These are phyloP conservation scores for Meloidogyne floridensis DNA, from an alignment of 1,140 invertebrate genomes.

Conservation along the genomic window DNA sequence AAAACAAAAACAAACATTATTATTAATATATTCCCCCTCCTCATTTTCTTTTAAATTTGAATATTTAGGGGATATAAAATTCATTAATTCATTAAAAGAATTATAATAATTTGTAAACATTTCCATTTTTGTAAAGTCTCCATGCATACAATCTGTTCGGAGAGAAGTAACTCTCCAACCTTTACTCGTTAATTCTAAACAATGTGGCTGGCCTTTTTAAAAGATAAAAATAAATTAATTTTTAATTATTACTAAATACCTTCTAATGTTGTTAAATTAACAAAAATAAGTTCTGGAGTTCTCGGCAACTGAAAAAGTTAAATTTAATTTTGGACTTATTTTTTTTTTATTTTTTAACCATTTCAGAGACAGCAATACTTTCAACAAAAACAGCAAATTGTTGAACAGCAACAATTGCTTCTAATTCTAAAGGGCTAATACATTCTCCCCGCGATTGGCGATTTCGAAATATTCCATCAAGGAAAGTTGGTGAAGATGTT, in stretches of 20 bases:
- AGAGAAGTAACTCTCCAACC: constrained; percentile 63
- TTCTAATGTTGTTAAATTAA: constrained; percentile 64
- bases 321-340: background rate
- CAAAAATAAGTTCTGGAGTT: constrained; percentile 63
- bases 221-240: background rate
- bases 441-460: constrained; percentile 53
- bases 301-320: constrained; percentile 41
- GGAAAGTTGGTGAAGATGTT: background rate
- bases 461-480: constrained; percentile 1
- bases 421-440: constrained; percentile 55
- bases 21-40: background rate
- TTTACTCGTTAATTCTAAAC: constrained; percentile 61
- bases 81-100: constrained; percentile 57
- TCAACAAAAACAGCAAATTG: constrained; percentile 61
- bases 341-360: constrained; percentile 38
- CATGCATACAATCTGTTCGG: constrained; percentile 60
- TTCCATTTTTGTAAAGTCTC: constrained; percentile 63
- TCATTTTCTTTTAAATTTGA: constrained; percentile 53
- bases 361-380: constrained; percentile 62
- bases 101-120: constrained; percentile 65
- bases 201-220: constrained; percentile 62
- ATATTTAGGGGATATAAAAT: constrained; percentile 61
- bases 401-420: constrained; percentile 63
- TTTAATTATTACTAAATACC: constrained; percentile 41
- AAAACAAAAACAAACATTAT: background rate